Base-by-base conservation (phyloP, 2,888 invertebrate genomes). In the Bellardia pandia region DNA sequence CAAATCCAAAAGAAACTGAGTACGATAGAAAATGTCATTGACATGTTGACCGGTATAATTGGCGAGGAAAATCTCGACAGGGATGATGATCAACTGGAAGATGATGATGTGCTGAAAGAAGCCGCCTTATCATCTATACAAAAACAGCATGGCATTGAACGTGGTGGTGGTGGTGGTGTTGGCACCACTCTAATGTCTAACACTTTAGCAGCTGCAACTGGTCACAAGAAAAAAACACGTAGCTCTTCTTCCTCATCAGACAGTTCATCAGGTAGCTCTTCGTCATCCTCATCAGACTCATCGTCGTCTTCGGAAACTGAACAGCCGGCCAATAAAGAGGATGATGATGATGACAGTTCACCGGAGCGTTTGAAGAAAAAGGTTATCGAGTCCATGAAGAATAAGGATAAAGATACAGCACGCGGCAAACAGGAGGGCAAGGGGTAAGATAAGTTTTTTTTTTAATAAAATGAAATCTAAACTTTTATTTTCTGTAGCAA, bases 21-120 rank as follows among this genome's bases (percentile, higher is more conserved):
- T 94, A 97, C 97, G 0, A 97, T 97, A 92, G 96, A 96, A 93
- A 97, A 97, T 93, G 97, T 98, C 33, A 97, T 98, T 91, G 97
- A 97, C 91, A 97, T 97, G 96, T 94, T 98, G 90, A 96, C 96
- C 86, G 96, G 96, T 51, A 96, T 98, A 91, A 97, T 98, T 90
- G 97, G 97, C 0, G 97, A 97, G 90, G 96, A 96, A 45, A 92
- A 92, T 53, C 89, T 91, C 9, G 90, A 91, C 0, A 91, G 92
- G 53, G 90, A 90, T 1, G 88, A 90, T 33, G 89, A 90, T 33
- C 75, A 86, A 42, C 71, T 72, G 6, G 78, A 87, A 4, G 88
- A 89, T 58, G 89, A 82, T 51, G 88, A 89, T 14, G 66, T 77
- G 8, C 81, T 77, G 1, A 86, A 86, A 37, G 88, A 85, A 56